A percentile compares a stretch with the other conserved stretches of the same genome.
phyloP scores from a whole-genome alignment of 2,888 invertebrate species.

The Mythimna loreyi region DNA sequence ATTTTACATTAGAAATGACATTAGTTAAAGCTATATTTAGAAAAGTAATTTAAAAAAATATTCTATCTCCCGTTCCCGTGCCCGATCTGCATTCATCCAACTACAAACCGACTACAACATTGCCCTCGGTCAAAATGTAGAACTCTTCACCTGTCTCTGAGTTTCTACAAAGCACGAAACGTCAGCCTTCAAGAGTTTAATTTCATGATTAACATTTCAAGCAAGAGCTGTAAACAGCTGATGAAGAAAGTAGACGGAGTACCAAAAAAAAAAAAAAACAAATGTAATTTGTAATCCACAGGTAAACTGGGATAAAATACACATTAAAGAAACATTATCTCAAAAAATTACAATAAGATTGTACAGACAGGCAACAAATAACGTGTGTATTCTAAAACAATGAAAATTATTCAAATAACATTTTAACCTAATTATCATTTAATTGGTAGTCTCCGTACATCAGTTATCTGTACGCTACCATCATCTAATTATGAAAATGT shows the following conservation, averaged over 20 bases:
- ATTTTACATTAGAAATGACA: background rate
- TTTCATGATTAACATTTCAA: no score
- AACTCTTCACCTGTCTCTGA: background rate
- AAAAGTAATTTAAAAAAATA: no score
- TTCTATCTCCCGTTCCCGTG: no score
- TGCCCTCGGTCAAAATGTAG: background rate
- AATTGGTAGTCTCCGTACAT: conserved; percentile 17
- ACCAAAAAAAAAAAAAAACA: background rate
- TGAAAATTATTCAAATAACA: conserved; percentile 22
- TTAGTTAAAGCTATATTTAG: background rate
- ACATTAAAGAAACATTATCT: background rate
- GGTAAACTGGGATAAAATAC: background rate
- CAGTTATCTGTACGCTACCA: conserved; percentile 21
- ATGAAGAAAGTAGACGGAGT: background rate
- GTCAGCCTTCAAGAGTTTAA: background rate
- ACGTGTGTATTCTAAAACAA: background rate
- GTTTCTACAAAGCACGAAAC: background rate
- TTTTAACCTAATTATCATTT: conserved; percentile 22
- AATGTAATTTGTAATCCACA: background rate
- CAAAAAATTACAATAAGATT: background rate
- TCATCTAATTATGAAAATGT: conserved; percentile 35
- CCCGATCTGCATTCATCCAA: no score
- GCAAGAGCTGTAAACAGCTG: no score
- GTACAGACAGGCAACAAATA: background rate
- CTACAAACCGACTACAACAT: no score